A percentile compares a stretch with the other conserved stretches of the same genome.
Conservation (phyloP, 2,113 vertebrate genomes). For the Ageneiosus marmoratus region DNA sequence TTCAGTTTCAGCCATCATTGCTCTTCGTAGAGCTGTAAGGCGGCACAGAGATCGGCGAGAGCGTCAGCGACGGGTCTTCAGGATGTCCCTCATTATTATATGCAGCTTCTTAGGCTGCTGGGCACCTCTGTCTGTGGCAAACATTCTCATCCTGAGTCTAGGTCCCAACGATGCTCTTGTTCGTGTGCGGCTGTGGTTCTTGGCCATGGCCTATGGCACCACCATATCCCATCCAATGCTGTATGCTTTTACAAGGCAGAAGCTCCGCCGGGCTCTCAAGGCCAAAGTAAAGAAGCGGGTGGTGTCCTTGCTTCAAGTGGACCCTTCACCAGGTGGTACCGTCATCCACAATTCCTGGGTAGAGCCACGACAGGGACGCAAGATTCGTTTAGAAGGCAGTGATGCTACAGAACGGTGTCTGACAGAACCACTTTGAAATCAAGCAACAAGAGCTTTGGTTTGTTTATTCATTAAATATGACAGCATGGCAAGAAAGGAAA, state of each 20-base stretch:
- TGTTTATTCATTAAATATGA: not conserved
- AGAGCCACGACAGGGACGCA: constrained; percentile 73
- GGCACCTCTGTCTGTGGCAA: constrained; percentile 96
- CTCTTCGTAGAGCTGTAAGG: constrained; percentile 91
- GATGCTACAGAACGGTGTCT: constrained; percentile 42
- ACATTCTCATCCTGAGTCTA: constrained; percentile 91
- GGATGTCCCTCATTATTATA: constrained; percentile 96
- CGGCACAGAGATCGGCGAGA: constrained; percentile 94
- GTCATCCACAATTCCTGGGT: constrained; percentile 99
- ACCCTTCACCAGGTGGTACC: constrained; percentile 91
- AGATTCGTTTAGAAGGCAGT: constrained; percentile 42
- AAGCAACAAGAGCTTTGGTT: constrained; percentile 8
- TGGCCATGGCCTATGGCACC: constrained; percentile 98
- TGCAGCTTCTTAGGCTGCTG: constrained; percentile 98
- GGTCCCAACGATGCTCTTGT: constrained; percentile 91
- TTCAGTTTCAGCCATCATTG: constrained; percentile 96
- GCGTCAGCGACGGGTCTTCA: constrained; percentile 93
- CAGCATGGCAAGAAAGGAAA: not conserved
- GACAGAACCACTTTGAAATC: constrained; percentile 41
- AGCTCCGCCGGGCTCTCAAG: constrained; percentile 98
- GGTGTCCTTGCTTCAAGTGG: constrained; percentile 96
- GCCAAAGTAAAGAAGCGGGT: constrained; percentile 99
- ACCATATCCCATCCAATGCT: constrained; percentile 96
- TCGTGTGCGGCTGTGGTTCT: constrained; percentile 92
- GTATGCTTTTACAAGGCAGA: constrained; percentile 97